Base-by-base conservation (phyloP, 2,113 vertebrate genomes). In the Illadopsis cleaveri region DNA sequence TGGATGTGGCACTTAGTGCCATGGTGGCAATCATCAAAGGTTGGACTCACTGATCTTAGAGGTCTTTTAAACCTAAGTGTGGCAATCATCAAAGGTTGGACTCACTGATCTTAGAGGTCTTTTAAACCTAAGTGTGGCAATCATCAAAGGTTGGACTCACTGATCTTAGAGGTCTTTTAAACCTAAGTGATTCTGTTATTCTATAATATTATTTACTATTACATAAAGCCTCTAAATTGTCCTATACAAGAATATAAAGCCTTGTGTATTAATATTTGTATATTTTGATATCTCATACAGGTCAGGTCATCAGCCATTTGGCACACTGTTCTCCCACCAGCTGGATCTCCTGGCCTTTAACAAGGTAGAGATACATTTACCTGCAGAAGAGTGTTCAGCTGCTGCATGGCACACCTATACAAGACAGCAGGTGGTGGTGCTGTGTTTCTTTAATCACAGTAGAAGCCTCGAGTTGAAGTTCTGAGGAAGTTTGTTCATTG, bases 1-100 rank as follows among this genome's bases (percentile, higher is more conserved):
- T 61, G 47, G 15, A 30, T 0, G 0, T 47, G n/a, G 15, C 23
- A 20, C 6, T 28, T 37, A 4, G 10, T 51, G 45, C 22, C 14
- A 6, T 18, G 17, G 27, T n/a, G 23, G 12, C 13, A 45, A 37
- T 15, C 0, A 15, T n/a, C 47, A 78, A 38, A 61, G n/a, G 23
- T 0, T 70, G 47, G 10, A 20, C 8, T 40, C 20, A 28, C 9
- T 78, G 27, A 6, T 38, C 28, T 78, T 23, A 45, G 12, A 23
- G 10, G 19, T 45, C 28, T 54, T 61, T n/a, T 61, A 28, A 69
- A 28, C 6, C 15, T 16, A 16, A 38, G 6, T 16, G 5, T n/a
- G n/a, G n/a, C n/a, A n/a, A n/a, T n/a, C n/a, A n/a, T n/a, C 47
- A 78, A 38, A 61, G n/a, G 23, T 0, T 70, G 47, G 10, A 20